Conservation (phyloP, 2,113 vertebrate species). For the Crotalus viridis region DNA sequence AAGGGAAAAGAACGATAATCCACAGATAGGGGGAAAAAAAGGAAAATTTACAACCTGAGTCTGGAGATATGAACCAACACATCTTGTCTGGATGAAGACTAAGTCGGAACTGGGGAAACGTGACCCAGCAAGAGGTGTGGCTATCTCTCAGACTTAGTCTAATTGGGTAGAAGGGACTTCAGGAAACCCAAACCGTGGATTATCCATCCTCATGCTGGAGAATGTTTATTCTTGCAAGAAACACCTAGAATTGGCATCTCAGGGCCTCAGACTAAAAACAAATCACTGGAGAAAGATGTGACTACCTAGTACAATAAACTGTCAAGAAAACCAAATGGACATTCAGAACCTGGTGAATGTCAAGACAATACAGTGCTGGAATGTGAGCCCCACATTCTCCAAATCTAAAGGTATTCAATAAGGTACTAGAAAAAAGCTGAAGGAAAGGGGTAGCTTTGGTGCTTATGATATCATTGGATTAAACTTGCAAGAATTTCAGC, state of each 20-base stretch:
- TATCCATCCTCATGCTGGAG: no score
- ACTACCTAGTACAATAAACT: background rate
- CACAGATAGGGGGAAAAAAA: no score
- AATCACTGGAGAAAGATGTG: background rate
- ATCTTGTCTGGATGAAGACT: no score
- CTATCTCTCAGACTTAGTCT: no score
- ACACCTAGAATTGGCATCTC: background rate
- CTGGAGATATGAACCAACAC: no score
- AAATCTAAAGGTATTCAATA: background rate
- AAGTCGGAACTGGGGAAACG: no score
- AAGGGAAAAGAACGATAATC: no score
- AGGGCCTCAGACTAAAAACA: background rate
- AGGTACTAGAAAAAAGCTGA: background rate
- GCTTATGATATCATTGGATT: background rate
- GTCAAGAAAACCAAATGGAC: background rate
- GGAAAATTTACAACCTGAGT: no score
- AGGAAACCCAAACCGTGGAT: no score
- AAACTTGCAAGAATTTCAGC: background rate
- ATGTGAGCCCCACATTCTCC: background rate
- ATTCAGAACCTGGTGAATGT: background rate
- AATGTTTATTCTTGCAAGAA: background rate
- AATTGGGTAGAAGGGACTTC: no score
- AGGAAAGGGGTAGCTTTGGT: background rate
- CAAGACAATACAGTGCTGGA: background rate
- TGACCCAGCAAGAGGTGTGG: no score